Evolutionary conservation across 2,113 vertebrate species (phyloP), one percentile per base, ranked within the genome.

Genomic region (Chionodraco myersi): DNA sequence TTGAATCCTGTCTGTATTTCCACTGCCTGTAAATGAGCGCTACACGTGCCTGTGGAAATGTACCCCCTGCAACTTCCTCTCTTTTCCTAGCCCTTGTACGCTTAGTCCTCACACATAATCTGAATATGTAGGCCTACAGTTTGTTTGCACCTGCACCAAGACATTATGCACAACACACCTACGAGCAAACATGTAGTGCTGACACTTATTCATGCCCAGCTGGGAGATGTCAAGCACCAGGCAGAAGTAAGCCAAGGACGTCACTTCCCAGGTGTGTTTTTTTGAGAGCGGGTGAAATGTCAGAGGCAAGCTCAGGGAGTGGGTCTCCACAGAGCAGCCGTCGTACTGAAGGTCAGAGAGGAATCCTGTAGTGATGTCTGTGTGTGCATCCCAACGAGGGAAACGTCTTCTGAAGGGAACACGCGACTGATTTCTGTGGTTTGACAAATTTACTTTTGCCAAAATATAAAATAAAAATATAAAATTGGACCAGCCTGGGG

Each of bases 371-470:
- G 84, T 74, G 62, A 79, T 41, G 76, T 84, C 30, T 66, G 73
- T 67, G 79, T 84, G 77, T 71, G 79, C 44, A 68, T 77, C 82
- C 77, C 18, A n/a, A 48, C 13, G 52, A 36, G 34, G 57, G 51
- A 34, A 44, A 30, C 41, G 52, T 84, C 71, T 57, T 44, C 79
- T 73, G 1, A 64, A 58, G 52, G 82, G 77, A 76, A 79, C 86
- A 78, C 79, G 63, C 70, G 44, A 82, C 80, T 82, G 83, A 81
- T 92, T 91, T 90, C 79, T 92, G 92, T 94, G 90, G 87, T 92
- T 93, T 89, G 80, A 94, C 79, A 88, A 75, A 85, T 91, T 90
- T 92, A 72, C 72, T 92, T 94, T 95, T 92, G 88, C 91, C 92
- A 91, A 94, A 91, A 92, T 87, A 83, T 77, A 80, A 69, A 67